These are phyloP conservation scores for Diorhabda carinulata DNA, from an alignment of 1,140 invertebrate genomes.

Conservation along the genomic window DNA sequence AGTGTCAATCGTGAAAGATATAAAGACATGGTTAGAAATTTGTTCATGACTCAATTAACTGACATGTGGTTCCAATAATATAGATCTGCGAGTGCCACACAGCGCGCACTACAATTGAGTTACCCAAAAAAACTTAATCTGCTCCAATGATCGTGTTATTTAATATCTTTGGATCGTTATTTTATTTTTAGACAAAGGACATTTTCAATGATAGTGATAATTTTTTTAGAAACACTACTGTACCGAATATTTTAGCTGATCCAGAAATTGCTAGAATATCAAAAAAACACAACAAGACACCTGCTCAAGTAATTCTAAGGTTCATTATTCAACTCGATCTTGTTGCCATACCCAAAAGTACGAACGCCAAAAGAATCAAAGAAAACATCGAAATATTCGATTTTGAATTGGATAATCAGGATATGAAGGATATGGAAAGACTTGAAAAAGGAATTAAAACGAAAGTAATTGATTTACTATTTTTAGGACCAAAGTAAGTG, in stretches of 20 bases:
- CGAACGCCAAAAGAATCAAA: constrained; percentile 65
- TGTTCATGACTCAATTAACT: no score
- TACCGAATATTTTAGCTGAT: constrained; percentile 68
- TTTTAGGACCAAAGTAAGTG: no score
- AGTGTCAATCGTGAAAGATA: no score
- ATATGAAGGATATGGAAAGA: constrained; percentile 53
- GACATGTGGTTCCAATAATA: no score
- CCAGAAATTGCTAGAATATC: constrained; percentile 66
- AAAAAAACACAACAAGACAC: constrained; percentile 61
- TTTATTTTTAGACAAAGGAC: no score
- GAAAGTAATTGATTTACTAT: constrained; percentile 60
- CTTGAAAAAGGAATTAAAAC: constrained; percentile 61
- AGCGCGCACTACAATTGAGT: no score
- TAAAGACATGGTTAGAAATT: no score
- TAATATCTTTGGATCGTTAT: no score
- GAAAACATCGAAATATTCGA: constrained; percentile 62
- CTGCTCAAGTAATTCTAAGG: constrained; percentile 75
- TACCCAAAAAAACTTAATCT: no score
- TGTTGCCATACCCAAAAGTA: constrained; percentile 81
- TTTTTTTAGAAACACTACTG: constrained; percentile 38
- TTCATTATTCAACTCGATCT: constrained; percentile 72
- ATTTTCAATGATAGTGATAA: no score
- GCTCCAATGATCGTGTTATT: no score
- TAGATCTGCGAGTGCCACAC: no score
- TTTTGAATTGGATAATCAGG: constrained; percentile 55